Conservation (phyloP, 30 jellyfish, hydroid and myxozoan genomes). For the Pseudorhiza aurosa region DNA sequence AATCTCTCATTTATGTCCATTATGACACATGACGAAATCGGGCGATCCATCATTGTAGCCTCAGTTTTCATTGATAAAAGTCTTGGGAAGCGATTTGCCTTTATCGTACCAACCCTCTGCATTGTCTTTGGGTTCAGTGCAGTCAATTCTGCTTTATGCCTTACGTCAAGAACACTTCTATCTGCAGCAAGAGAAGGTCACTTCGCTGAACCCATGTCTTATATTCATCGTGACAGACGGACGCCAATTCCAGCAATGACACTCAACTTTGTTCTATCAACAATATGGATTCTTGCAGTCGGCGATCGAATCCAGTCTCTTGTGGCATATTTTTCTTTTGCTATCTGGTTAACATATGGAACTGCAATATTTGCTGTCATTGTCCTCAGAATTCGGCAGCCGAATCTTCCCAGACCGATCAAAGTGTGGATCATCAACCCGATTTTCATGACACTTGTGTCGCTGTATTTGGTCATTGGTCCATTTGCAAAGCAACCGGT, state of each 20-base stretch:
- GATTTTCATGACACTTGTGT: conserved; percentile 12
- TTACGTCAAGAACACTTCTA: conserved; percentile 5
- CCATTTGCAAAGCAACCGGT: conserved; percentile 38
- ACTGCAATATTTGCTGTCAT: conserved; percentile 43
- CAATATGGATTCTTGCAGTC: conserved; percentile 7
- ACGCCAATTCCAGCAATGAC: conserved; percentile 40
- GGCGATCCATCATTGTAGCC: conserved; percentile 23
- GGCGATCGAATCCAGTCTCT: conserved; percentile 14
- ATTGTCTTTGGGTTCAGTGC: conserved; percentile 34
- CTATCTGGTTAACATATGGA: conserved; percentile 39
- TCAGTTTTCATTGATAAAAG: conserved; percentile 7
- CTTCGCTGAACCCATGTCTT: conserved; percentile 42
- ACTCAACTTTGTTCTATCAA: neutral
- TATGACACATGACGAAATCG: conserved; percentile 39
- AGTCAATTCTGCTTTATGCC: conserved; percentile 20
- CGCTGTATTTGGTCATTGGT: conserved; percentile 2
- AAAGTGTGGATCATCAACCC: conserved; percentile 66
- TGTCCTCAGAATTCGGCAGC: conserved; percentile 21
- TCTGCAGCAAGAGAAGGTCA: conserved; percentile 67
- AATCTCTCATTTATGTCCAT: conserved; percentile 37
- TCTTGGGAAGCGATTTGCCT: conserved; percentile 30
- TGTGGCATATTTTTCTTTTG: conserved; percentile 15
- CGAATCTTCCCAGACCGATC: conserved; percentile 45
- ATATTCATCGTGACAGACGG: conserved; percentile 12
- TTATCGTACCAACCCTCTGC: neutral